These are phyloP conservation scores for Datnioides undecimradiatus DNA, from an alignment of 2,113 vertebrate genomes.

Conservation along the genomic window DNA sequence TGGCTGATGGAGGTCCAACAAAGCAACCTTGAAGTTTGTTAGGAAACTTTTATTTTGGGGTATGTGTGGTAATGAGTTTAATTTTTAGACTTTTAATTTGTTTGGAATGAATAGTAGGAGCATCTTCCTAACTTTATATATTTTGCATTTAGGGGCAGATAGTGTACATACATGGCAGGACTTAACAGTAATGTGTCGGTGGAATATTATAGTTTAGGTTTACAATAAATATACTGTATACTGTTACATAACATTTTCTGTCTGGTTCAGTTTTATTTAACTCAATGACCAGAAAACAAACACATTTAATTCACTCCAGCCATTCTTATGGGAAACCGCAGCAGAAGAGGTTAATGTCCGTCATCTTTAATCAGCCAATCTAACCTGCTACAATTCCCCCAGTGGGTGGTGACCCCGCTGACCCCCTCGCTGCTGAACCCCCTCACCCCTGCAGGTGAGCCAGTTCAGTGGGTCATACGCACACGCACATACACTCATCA, in stretches of 20 bases:
- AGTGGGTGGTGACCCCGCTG: not conserved
- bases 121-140: too few relatives aligned
- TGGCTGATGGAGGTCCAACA: not conserved
- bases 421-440: conserved; percentile 13
- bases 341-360: not conserved
- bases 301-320: not conserved
- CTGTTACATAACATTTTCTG: not conserved
- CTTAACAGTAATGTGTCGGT: not conserved
- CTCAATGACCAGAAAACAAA: not conserved
- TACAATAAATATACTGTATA: too few relatives aligned
- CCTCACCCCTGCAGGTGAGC: not conserved
- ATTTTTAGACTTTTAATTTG: not conserved
- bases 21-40: not conserved
- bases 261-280: not conserved
- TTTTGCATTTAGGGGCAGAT: not conserved
- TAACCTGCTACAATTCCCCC: not conserved
- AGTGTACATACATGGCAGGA: not conserved
- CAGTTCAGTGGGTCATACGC: conserved; percentile 15
- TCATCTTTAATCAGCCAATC: not conserved
- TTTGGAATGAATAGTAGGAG: not conserved
- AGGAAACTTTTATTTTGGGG: not conserved
- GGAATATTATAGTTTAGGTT: not conserved
- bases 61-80: not conserved
- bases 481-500: conserved; percentile 16
- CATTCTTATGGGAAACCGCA: not conserved